Evolutionary conservation across 2,113 vertebrate species (phyloP), one percentile per base, ranked within the genome.

Genomic region (Lagenorhynchus albirostris): DNA sequence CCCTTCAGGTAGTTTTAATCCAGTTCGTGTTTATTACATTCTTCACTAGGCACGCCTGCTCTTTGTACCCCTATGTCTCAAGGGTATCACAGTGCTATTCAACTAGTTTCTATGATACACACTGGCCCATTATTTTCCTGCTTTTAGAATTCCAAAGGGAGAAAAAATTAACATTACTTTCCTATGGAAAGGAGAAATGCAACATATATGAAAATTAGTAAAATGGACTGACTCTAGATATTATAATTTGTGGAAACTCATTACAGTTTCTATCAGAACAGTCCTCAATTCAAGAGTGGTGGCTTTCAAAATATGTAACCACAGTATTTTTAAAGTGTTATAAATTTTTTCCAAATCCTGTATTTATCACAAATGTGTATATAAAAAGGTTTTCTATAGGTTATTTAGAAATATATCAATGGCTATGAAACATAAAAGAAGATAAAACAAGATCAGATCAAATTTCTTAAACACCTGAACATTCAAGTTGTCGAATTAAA

Each of bases 341-440:
- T 67, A 33, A 76, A 85, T 93, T 88, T 89, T 25, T 68, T 84
- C 41, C 55, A 95, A 36, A 62, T 62, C 73, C 68, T 79, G 10
- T 47, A 65, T 86, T 70, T 94, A 44, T 41, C 53, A 38, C 20
- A 68, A 44, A 94, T 29, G 29, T 38, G 60, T 55, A 68, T 79
- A 38, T 91, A 80, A 89, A 86, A 70, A 77, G 3, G 71, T 8
- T 36, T 10, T 70, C 15, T 94, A 0, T 65, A 77, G 11, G 15
- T 63, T 96, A 25, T 0, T 17, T 76, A 33, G 26, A 87, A 94
- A 0, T 1, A 8, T 31, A 26, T 65, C 76, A 74, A 53, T 86
- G n/a, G 67, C 70, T 95, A 33, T 94, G 80, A 81, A 85, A 86
- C 63, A 91, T 76, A 71, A 1, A 13, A 80, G 6, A 96, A 96